These are phyloP conservation scores for Mandrillus leucophaeus DNA, from an alignment of 2,113 vertebrate genomes.

Conservation along the genomic window DNA sequence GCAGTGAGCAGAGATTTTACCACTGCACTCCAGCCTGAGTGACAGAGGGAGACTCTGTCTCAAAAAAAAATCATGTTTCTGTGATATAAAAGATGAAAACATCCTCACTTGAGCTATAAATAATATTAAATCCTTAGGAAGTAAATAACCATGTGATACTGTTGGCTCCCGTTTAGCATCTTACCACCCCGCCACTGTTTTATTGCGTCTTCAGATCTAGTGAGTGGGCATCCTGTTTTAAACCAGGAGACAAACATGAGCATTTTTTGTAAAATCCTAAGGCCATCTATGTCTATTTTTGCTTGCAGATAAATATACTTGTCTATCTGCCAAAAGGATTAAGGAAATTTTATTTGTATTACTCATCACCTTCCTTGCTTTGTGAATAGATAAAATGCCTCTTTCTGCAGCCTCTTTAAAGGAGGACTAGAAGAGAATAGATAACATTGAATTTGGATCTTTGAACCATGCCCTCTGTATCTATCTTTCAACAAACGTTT, in stretches of 20 bases:
- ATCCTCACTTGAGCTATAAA: not conserved
- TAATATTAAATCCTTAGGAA: not conserved
- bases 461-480: not conserved
- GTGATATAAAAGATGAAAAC: not conserved
- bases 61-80: not conserved
- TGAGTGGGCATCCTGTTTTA: not conserved
- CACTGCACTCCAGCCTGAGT: not conserved
- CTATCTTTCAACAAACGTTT: not conserved
- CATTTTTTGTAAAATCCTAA: constrained; percentile 24
- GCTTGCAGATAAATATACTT: not conserved
- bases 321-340: not conserved
- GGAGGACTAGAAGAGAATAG: not conserved
- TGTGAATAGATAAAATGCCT: constrained; percentile 3
- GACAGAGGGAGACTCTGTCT: not conserved
- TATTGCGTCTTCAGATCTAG: not conserved
- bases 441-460: not conserved
- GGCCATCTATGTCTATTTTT: not conserved
- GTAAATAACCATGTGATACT: not conserved
- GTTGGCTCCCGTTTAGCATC: not conserved
- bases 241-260: not conserved
- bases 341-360: constrained; percentile 34
- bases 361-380: constrained; percentile 47
- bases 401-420: not conserved
- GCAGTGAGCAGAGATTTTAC: not conserved
- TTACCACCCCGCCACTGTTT: not conserved